Percentiles rank a stretch among this genome's conserved stretches.
phyloP scores from a whole-genome alignment of 1,140 invertebrate species.

The Cotesia typhae region DNA sequence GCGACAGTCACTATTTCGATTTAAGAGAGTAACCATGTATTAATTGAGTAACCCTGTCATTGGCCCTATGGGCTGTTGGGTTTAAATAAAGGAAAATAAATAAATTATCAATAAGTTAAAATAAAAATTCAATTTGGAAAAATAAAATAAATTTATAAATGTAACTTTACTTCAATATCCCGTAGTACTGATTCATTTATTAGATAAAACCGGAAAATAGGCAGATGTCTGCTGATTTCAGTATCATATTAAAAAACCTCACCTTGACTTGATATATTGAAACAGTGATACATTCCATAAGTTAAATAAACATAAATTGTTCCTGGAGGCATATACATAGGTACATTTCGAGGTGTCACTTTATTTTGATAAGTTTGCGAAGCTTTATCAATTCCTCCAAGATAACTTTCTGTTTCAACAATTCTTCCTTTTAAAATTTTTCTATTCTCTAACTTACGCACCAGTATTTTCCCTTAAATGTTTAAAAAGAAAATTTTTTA shows the following conservation, averaged over 20 bases:
- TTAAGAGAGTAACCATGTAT: no score
- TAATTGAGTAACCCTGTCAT: no score
- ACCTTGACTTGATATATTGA: slow-evolving; percentile 84
- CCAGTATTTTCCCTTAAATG: slow-evolving; percentile 68
- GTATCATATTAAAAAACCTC: slow-evolving; percentile 28
- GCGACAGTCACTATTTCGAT: no score
- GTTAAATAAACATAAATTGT: slow-evolving; percentile 83
- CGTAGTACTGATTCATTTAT: no score
- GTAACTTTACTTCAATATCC: no score
- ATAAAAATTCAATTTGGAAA: no score
- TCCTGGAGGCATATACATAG: slow-evolving; percentile 85
- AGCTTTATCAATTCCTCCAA: slow-evolving; percentile 77
- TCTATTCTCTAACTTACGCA: slow-evolving; percentile 68
- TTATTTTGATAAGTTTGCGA: slow-evolving; percentile 76
- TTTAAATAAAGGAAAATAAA: no score
- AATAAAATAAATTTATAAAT: no score
- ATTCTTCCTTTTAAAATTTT: slow-evolving; percentile 72
- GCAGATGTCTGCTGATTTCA: no score
- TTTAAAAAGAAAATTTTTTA: slow-evolving; percentile 1
- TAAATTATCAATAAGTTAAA: no score
- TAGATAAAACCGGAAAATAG: no score
- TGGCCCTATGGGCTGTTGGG: no score
- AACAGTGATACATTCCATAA: slow-evolving; percentile 85
- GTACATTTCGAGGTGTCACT: slow-evolving; percentile 73
- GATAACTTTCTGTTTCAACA: slow-evolving; percentile 83